Conservation (phyloP, 1,140 invertebrate species). For the Diachasma alloeum region DNA sequence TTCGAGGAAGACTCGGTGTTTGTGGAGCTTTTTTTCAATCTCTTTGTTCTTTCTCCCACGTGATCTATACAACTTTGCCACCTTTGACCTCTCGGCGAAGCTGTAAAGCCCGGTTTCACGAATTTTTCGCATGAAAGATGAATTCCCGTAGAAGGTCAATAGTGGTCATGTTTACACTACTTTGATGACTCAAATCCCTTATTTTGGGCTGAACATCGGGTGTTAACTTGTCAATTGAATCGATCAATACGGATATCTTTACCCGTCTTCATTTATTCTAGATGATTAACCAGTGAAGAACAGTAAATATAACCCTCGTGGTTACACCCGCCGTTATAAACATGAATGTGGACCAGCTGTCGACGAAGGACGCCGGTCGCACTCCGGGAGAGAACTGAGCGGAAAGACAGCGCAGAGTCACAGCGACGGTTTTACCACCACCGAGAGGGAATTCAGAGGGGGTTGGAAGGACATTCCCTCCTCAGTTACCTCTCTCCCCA, state of each 20-base stretch:
- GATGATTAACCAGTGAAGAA: background rate
- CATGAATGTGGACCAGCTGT: background rate
- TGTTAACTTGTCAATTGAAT: too few species aligned
- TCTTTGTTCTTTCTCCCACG: background rate
- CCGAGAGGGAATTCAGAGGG: slow-evolving; percentile 21
- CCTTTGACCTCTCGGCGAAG: background rate
- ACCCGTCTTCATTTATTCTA: background rate
- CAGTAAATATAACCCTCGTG: slow-evolving; percentile 8
- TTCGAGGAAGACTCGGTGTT: background rate
- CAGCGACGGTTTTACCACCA: slow-evolving; percentile 24
- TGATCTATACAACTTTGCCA: background rate
- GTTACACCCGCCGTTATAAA: background rate
- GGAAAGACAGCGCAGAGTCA: slow-evolving; percentile 37
- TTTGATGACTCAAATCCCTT: too few species aligned
- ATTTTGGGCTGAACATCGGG: too few species aligned
- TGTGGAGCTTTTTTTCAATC: background rate
- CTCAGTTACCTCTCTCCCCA: background rate
- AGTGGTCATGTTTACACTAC: too few species aligned
- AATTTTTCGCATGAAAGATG: too few species aligned
- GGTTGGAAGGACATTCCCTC: slow-evolving; percentile 16
- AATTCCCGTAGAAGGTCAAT: too few species aligned
- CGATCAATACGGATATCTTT: too few species aligned
- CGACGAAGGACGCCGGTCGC: slow-evolving; percentile 37
- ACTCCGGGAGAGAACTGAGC: slow-evolving; percentile 57
- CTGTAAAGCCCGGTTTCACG: background rate